Base-by-base conservation (phyloP, 2,888 invertebrate species). In the Dryobota labecula region DNA sequence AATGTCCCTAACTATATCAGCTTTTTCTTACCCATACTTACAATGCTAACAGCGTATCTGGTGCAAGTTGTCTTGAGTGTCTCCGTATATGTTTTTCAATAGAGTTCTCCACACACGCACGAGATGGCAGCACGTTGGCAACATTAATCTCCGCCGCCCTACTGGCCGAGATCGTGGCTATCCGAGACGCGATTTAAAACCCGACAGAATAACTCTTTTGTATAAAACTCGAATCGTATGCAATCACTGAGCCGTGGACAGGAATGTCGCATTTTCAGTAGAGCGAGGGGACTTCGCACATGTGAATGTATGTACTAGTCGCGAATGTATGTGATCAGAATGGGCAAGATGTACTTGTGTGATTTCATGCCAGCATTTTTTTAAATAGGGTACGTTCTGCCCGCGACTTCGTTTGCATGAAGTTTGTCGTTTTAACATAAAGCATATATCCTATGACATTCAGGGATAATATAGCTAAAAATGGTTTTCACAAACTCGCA, bases 131-230 rank as follows among this genome's bases (percentile, higher is more conserved):
- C 67, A 78, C 62, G 78, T 58, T 43, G 57, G 33, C 36, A 13
- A 54, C 73, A 76, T 76, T 76, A 78, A 78, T 78, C 61, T 79
- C n/a, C 51, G n/a, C 20, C 27, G 80, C 43, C 70, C 75, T 75
- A 78, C 75, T 78, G 65, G 65, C 80, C 79, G 61, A 75, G 56
- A 78, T 79, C 56, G 51, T 36, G 56, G 79, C 33, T 43, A 61
- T 69, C 47, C 45, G 64, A 70, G 61, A 54, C 13, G 41, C 18
- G 61, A 57, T 67, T 78, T 78, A 60, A 73, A 67, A 45, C n/a
- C 51, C 53, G 15, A 43, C 24, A 36, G 73, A 67, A 67, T 51
- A 78, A 73, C 36, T 77, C 75, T 79, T 79, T 74, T 78, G 75
- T 70, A 65, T 74, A 65, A 78, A 70, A 78, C 65, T 53, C 56